Percentiles rank a stretch among this genome's conserved stretches.
phyloP scores from a whole-genome alignment of 1,140 invertebrate species.

The Tetramorium simillimum region DNA sequence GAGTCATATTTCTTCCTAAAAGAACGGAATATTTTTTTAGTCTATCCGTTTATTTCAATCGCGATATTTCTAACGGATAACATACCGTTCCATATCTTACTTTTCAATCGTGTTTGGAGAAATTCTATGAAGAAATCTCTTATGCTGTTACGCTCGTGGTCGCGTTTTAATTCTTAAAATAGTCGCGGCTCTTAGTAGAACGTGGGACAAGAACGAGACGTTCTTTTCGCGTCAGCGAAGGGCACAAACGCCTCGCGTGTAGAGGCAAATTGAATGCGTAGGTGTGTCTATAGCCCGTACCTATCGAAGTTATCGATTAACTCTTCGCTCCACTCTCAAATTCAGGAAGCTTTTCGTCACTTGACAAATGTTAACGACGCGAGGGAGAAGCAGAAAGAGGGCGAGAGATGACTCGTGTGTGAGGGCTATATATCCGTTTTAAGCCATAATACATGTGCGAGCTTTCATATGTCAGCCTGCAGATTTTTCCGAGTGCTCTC shows the following conservation, averaged over 20 bases:
- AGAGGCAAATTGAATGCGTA: slow-evolving; percentile 42
- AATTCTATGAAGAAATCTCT: background rate
- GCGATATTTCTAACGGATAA: background rate
- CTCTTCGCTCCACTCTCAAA: slow-evolving; percentile 23
- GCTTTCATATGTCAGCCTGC: slow-evolving; percentile 4
- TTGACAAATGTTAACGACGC: slow-evolving; percentile 35
- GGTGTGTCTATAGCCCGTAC: slow-evolving; percentile 20
- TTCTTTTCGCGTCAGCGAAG: slow-evolving; percentile 19
- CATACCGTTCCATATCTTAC: background rate
- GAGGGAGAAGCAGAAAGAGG: background rate
- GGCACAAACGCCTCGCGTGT: slow-evolving; percentile 1
- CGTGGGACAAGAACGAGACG: slow-evolving; percentile 39
- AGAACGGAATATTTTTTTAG: background rate
- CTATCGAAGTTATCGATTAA: slow-evolving; percentile 36
- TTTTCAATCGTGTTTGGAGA: background rate
- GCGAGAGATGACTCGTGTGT: background rate
- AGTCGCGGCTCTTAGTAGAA: slow-evolving; percentile 40
- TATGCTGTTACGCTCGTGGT: background rate
- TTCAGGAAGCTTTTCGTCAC: slow-evolving; percentile 12
- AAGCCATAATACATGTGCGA: background rate
- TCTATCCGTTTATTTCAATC: background rate
- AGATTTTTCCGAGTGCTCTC: slow-evolving; percentile 2
- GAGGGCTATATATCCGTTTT: background rate
- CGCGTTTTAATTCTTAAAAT: slow-evolving; percentile 22
- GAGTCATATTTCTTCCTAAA: background rate